phyloP scores from a whole-genome alignment of 2,113 vertebrate genomes.

The Megaceryle maxima region DNA sequence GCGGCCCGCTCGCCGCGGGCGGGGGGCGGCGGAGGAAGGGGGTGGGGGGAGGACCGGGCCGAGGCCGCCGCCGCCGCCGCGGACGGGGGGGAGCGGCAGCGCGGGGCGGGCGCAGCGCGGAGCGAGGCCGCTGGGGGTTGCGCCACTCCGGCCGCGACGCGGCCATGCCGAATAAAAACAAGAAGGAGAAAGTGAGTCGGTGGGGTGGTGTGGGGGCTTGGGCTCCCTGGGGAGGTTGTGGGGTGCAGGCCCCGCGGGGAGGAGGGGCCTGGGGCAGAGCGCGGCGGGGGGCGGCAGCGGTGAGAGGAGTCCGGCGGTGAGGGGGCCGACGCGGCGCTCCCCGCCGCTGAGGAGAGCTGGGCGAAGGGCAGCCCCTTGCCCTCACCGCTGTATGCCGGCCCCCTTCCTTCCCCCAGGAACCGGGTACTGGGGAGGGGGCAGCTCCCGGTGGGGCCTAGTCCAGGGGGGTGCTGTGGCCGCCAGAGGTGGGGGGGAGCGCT shows the following conservation, averaged over 20 bases:
- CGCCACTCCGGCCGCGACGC: background rate
- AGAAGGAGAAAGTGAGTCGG: conserved; percentile 92
- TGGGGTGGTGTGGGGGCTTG: background rate
- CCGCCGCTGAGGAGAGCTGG: background rate
- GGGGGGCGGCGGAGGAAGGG: background rate
- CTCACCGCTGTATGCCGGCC: background rate
- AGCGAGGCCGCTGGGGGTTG: conserved; percentile 24
- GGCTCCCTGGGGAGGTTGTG: too few relatives aligned
- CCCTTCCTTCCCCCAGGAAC: background rate
- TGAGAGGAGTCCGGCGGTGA: background rate
- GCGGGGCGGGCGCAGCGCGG: conserved; percentile 1
- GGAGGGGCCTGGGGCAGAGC: background rate
- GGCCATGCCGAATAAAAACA: conserved; percentile 96
- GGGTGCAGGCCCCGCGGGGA: background rate
- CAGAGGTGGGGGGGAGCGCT: too few relatives aligned
- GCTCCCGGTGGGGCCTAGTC: background rate
- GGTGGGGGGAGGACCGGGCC: background rate
- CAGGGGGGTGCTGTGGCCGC: background rate
- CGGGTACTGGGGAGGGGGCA: background rate
- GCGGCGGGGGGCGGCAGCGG: background rate
- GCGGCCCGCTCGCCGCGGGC: background rate
- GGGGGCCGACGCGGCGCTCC: background rate
- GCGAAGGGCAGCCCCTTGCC: background rate
- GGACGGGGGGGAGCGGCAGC: background rate
- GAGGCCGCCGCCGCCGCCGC: background rate